Evolutionary conservation across 2,113 vertebrate genomes (phyloP).

Genomic region (Atractosteus spatula): DNA sequence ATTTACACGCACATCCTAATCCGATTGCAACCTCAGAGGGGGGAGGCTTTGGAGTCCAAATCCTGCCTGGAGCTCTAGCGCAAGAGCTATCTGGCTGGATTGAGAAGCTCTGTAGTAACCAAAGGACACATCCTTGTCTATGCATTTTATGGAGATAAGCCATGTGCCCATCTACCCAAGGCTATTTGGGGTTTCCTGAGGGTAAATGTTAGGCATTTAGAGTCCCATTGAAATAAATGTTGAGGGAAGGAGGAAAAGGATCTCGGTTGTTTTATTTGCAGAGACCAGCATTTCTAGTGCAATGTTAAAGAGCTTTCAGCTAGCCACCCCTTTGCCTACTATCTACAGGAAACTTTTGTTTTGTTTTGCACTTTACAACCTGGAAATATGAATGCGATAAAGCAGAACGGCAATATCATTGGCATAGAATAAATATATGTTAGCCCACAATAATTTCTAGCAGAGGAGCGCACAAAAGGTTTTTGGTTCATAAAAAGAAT

Average conservation of each 20-base stretch:
- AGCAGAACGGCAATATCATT: conserved; percentile 19
- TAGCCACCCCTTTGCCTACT: too few species aligned
- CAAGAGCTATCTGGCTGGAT: too few species aligned
- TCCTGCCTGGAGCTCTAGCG: neutral
- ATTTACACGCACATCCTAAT: conserved; percentile 31
- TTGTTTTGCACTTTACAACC: too few species aligned
- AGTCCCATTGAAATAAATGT: conserved; percentile 1
- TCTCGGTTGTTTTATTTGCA: too few species aligned
- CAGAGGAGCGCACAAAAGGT: conserved; percentile 23
- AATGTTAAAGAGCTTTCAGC: too few species aligned
- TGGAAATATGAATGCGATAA: too few species aligned
- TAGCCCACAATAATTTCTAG: conserved; percentile 22
- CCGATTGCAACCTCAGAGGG: neutral
- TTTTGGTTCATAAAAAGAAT: conserved; percentile 1
- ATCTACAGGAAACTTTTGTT: too few species aligned
- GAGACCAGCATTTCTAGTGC: too few species aligned
- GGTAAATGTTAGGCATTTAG: neutral
- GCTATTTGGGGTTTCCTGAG: conserved; percentile 16
- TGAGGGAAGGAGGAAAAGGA: neutral
- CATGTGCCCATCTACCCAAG: neutral
- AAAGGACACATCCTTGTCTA: neutral
- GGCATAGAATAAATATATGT: conserved; percentile 29
- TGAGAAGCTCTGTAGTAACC: too few species aligned
- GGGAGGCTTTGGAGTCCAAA: neutral
- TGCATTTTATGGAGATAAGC: neutral